Conservation (phyloP, 1,140 invertebrate genomes). For the Leguminivora glycinivorella region DNA sequence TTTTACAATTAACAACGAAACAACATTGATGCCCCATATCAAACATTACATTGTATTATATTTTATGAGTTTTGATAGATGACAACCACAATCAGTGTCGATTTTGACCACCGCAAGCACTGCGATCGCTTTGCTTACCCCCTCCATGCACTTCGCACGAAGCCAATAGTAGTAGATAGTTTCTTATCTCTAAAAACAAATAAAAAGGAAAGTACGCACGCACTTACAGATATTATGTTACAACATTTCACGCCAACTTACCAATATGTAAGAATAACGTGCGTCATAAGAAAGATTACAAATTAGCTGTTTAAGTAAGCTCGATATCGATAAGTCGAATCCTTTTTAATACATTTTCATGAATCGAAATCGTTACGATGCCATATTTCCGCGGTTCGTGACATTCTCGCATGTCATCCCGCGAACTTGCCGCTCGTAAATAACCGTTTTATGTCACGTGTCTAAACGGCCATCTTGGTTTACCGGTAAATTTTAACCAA, state of each 20-base stretch:
- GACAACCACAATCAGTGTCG: no score
- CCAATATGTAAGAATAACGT: neutral
- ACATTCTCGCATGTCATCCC: constrained; percentile 67
- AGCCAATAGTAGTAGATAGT: no score
- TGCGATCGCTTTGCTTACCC: no score
- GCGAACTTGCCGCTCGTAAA: constrained; percentile 71
- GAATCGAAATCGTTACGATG: constrained; percentile 66
- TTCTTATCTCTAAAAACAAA: constrained; percentile 3
- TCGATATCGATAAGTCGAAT: constrained; percentile 19
- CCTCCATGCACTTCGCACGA: no score
- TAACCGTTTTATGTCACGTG: constrained; percentile 71
- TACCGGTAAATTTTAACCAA: constrained; percentile 46
- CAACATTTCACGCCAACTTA: neutral
- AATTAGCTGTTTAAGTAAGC: constrained; percentile 1
- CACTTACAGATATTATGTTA: neutral
- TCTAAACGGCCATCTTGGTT: constrained; percentile 67
- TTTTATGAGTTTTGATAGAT: no score
- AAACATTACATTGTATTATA: no score
- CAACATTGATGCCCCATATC: no score
- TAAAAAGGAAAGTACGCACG: constrained; percentile 22
- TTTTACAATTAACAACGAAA: no score
- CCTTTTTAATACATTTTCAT: constrained; percentile 38
- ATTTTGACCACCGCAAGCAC: no score
- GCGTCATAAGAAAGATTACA: constrained; percentile 6
- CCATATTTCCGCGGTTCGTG: constrained; percentile 66